phyloP scores from a whole-genome alignment of 1,140 invertebrate species.

The Brachionus calyciflorus region DNA sequence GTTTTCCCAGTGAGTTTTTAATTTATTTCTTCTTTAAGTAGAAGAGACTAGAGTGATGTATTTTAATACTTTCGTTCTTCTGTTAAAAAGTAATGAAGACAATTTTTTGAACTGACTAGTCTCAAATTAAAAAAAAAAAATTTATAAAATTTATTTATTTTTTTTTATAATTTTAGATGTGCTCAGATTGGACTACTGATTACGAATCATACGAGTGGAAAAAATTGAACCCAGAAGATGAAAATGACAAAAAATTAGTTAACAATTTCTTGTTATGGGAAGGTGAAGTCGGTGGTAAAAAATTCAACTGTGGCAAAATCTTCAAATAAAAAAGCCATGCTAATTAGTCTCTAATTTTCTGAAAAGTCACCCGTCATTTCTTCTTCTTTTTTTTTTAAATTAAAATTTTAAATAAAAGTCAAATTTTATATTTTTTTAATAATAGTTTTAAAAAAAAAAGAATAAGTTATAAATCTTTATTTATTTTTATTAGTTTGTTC shows the following conservation, averaged over 20 bases:
- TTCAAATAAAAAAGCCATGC: conserved; percentile 77
- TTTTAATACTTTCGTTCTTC: conserved; percentile 23
- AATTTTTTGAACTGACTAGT: conserved; percentile 20
- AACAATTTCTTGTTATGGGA: conserved; percentile 88
- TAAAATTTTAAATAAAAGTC: conserved; percentile 41
- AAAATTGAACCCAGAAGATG: conserved; percentile 79
- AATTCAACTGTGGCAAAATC: conserved; percentile 97
- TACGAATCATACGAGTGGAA: conserved; percentile 95
- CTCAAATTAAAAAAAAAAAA: not conserved
- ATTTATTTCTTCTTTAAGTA: conserved; percentile 58
- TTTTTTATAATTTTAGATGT: conserved; percentile 66
- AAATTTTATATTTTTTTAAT: conserved; percentile 8
- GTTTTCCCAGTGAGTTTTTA: conserved; percentile 73
- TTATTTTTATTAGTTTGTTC: not conserved
- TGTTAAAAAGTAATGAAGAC: conserved; percentile 24
- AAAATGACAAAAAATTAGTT: conserved; percentile 84
- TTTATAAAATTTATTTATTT: not conserved
- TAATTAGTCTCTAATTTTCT: no score
- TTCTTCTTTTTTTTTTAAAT: not conserved
- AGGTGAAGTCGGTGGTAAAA: conserved; percentile 82
- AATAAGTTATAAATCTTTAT: not conserved
- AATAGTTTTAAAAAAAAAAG: not conserved
- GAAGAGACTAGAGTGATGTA: conserved; percentile 50
- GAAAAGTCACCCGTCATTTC: not conserved
- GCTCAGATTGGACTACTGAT: conserved; percentile 89